phyloP scores from a whole-genome alignment of 2,113 vertebrate genomes.

The Myiozetetes cayanensis region DNA sequence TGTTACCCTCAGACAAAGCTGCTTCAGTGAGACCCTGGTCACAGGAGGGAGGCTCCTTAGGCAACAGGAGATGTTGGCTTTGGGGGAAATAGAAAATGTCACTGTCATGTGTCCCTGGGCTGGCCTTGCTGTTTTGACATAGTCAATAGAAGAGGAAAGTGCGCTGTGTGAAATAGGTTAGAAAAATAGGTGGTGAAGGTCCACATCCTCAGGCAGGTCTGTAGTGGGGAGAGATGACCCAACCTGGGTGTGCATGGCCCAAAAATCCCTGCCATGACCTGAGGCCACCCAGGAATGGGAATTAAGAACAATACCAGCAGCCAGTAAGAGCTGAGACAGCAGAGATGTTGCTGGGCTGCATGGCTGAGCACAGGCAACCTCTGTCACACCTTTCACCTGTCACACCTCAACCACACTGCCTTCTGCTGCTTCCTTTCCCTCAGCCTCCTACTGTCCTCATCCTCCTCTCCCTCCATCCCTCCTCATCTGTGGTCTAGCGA shows the following conservation, averaged over 20 bases:
- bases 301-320: neutral
- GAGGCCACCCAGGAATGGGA: rapidly evolving
- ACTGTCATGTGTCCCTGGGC: rapidly evolving
- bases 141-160: neutral
- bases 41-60: neutral
- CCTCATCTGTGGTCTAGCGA: neutral
- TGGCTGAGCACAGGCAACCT: neutral
- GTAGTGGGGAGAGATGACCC: neutral
- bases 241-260: rapidly evolving
- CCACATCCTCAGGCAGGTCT: rapidly evolving
- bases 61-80: neutral
- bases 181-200: neutral
- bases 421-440: neutral
- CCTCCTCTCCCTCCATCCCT: neutral
- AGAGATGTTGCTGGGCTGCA: neutral
- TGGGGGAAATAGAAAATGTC: neutral
- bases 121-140: neutral
- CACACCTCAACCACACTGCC: neutral
- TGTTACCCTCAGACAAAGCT: neutral
- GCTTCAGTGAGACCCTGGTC: neutral
- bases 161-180: neutral
- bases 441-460: neutral
- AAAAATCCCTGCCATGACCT: rapidly evolving
- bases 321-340: rapidly evolving
- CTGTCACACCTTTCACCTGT: neutral